These are phyloP conservation scores for Nymphicus hollandicus DNA, from an alignment of 2,113 vertebrate species.

Conservation along the genomic window DNA sequence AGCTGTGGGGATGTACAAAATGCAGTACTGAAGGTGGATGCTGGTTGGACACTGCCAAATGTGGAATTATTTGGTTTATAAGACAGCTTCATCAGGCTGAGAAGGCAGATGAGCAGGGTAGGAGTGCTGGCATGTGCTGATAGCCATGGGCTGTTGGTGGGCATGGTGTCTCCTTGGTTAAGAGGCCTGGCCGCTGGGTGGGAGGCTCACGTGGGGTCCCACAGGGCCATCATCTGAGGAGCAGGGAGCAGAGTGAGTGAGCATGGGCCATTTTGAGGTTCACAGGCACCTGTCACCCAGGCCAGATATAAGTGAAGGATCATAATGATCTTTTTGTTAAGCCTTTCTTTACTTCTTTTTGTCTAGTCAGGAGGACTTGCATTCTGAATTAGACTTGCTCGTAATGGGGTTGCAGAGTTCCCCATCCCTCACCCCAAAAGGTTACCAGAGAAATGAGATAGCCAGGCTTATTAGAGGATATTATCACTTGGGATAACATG, in stretches of 20 bases:
- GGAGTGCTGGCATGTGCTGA: not conserved
- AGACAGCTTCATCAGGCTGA: not conserved
- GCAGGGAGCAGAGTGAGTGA: rapidly evolving
- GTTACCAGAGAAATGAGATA: not conserved
- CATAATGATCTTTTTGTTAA: not conserved
- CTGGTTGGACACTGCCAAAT: not conserved
- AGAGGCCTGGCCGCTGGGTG: not conserved
- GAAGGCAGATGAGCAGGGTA: not conserved
- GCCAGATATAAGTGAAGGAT: not conserved
- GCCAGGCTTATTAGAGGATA: not conserved
- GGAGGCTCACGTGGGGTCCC: not conserved
- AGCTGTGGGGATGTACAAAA: not conserved
- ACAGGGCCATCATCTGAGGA: not conserved
- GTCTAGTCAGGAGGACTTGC: not conserved
- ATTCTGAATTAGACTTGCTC: not conserved
- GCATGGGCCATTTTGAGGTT: not conserved
- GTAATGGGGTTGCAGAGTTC: not conserved
- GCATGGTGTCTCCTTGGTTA: not conserved
- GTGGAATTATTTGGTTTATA: not conserved
- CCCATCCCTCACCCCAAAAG: not conserved
- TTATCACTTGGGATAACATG: not conserved
- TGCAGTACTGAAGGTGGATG: not conserved
- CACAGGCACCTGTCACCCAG: not conserved
- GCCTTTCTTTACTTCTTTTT: not conserved
- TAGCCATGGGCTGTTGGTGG: not conserved